Base-by-base conservation (phyloP, 2,888 invertebrate genomes). In the Kryphioiulus occultus region DNA sequence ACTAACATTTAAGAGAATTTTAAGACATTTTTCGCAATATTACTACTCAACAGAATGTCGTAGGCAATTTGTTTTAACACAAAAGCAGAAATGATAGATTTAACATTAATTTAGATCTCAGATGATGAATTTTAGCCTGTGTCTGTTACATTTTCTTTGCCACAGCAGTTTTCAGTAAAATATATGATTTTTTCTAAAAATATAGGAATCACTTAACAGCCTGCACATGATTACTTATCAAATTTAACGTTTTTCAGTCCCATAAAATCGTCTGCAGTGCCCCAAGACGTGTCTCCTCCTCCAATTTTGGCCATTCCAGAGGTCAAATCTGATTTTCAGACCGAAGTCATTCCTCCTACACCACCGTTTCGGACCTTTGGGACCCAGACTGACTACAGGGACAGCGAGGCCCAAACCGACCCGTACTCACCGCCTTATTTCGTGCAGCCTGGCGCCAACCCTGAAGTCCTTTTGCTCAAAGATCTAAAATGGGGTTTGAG, bases 361-460 rank as follows among this genome's bases (percentile, higher is more conserved):
- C 86, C 86, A 22, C 86, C 86, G 10, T 90, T 90, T 39, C 91
- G 91, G 89, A 94, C 92, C 88, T 92, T 93, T 85, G 93, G 92
- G 82, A 94, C 94, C 0, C 96, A 96, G 92, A 96, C 96, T 0
- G 91, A 94, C 88, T 96, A 93, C 91, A 93, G 96, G 88, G 96
- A 96, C 90, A 95, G 95, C 0, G 95, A 95, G 89, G 94, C 95
- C 0, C 96, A 96, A 92, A 96, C 96, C 0, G 92, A 93, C 19
- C 96, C 96, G 0, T 96, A 96, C 94, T 94, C 96, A 89, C 95
- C 96, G 0, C 93, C 93, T 0, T 94, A 93, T 90, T 92, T 92
- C 88, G 91, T 94, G 89, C 90, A 91, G 59, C 92, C 92, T 90
- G 88, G 92, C 53, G 68, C 93, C 91, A 91, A 93, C 90, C 92